Base-by-base conservation (phyloP, 2,113 vertebrate species). In the Corvus hawaiiensis region DNA sequence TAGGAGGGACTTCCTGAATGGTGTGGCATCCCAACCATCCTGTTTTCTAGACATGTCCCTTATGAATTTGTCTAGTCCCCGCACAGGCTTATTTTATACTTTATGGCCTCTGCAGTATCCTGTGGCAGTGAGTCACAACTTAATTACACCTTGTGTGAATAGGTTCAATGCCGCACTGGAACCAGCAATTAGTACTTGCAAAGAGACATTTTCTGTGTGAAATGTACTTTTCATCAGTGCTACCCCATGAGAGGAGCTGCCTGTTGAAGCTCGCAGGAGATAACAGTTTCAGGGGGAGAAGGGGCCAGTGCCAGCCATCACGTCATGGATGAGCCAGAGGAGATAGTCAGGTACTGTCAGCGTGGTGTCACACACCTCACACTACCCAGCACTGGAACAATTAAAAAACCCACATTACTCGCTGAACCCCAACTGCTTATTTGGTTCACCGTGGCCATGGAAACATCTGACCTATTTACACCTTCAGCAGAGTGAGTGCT, bases 111-210 rank as follows among this genome's bases (percentile, higher is more conserved):
- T 86, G 72, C 83, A 95, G 79, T 72, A 71, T 92, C 86, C 94
- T 74, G 72, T 93, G 75, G 75, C 82, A 87, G 63, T 97, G 95
- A 97, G 78, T 97, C 94, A 96, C 88, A 90, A 37, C 69, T 80
- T 95, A 95, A 95, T 95, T 95, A 84, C 90, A 96, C 68, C 79
- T 93, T 92, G 72, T 92, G 67, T 16, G 20, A 74, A 58, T 55
- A 84, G 85, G 93, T 95, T 96, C 90, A 92, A 5, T 75, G 79
- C 64, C 0, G 5, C 12, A 4, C 61, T 90, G 87, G 87, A 93
- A 84, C 67, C 18, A 4, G 75, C 90, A 96, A 90, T 97, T 96
- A 94, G 77, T 84, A 35, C 71, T 94, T 62, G 41, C 84, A 58
- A 37, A 87, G 73, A 93, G 93, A 80, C 8, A 2, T 88, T 95